Evolutionary conservation across 2,797 vertebrate genomes (phyloP).

Genomic region (Acanthiza pusilla): DNA sequence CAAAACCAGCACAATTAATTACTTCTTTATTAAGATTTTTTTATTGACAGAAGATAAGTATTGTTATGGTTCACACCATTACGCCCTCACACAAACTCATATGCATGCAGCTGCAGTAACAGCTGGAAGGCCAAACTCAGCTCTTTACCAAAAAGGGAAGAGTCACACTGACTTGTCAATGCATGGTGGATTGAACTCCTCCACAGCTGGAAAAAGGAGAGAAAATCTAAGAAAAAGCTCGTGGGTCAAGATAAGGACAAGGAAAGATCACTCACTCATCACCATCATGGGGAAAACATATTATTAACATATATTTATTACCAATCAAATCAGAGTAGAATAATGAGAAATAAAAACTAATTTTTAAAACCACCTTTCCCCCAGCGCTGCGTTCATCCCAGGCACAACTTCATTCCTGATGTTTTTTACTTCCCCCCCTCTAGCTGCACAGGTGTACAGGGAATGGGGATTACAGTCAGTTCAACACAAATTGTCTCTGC

Average conservation of each 20-base stretch:
- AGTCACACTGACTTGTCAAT: neutral
- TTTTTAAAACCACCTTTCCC: neutral
- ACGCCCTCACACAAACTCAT: neutral
- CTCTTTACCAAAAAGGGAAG: neutral
- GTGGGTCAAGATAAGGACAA: rapidly evolving
- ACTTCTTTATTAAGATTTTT: neutral
- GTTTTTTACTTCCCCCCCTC: neutral
- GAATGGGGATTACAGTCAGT: neutral
- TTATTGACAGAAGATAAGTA: neutral
- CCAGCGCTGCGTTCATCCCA: neutral
- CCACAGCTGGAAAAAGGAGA: neutral
- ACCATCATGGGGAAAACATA: neutral
- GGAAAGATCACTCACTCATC: neutral
- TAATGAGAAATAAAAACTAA: neutral
- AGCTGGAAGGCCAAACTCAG: neutral
- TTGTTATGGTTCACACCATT: neutral
- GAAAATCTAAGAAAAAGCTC: neutral
- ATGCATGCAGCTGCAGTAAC: neutral
- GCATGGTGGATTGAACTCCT: neutral
- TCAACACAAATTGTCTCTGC: neutral
- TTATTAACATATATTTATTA: neutral
- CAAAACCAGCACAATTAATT: neutral
- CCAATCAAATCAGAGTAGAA: neutral
- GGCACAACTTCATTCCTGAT: neutral
- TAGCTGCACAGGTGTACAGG: neutral